These are phyloP conservation scores for Bovichtus variegatus DNA, from an alignment of 2,797 vertebrate species.

Conservation along the genomic window DNA sequence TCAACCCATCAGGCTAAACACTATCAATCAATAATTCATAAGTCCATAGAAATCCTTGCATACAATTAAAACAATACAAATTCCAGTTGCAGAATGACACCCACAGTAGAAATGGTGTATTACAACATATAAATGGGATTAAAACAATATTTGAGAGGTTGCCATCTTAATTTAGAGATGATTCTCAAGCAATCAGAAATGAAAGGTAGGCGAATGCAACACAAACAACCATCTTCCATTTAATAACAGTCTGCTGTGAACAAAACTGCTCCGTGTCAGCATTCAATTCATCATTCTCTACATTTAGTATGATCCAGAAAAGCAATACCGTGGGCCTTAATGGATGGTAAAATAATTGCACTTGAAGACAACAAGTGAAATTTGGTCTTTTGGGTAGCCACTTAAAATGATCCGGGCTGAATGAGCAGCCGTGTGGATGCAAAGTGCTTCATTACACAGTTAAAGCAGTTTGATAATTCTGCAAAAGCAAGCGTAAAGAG, in stretches of 20 bases:
- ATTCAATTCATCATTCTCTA: not conserved
- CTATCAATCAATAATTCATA: slow-evolving; percentile 64
- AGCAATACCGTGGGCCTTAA: slow-evolving; percentile 4
- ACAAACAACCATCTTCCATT: slow-evolving; percentile 31
- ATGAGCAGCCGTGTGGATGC: not conserved
- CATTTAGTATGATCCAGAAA: slow-evolving; percentile 3
- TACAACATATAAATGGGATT: slow-evolving; percentile 32
- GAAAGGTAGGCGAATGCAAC: slow-evolving; percentile 31
- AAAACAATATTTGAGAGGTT: slow-evolving; percentile 34
- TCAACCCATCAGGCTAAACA: slow-evolving; percentile 19
- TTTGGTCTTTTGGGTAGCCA: not conserved
- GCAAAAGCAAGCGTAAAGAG: not conserved
- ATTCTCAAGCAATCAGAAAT: slow-evolving; percentile 48
- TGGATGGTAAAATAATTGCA: not conserved
- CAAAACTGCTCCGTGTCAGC: slow-evolving; percentile 6
- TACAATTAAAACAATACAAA: slow-evolving; percentile 32
- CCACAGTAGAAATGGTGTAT: slow-evolving; percentile 11
- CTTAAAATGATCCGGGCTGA: not conserved
- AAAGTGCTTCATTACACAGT: not conserved
- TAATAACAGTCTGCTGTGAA: slow-evolving; percentile 32
- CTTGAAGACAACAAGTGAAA: not conserved
- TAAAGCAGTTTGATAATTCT: slow-evolving; percentile 3
- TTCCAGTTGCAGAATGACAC: slow-evolving; percentile 14
- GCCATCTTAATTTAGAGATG: slow-evolving; percentile 47
- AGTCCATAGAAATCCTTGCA: slow-evolving; percentile 15